A percentile compares a stretch with the other conserved stretches of the same genome.
Conservation (phyloP, 1,140 invertebrate species). For the Hypsibius dujardini region DNA sequence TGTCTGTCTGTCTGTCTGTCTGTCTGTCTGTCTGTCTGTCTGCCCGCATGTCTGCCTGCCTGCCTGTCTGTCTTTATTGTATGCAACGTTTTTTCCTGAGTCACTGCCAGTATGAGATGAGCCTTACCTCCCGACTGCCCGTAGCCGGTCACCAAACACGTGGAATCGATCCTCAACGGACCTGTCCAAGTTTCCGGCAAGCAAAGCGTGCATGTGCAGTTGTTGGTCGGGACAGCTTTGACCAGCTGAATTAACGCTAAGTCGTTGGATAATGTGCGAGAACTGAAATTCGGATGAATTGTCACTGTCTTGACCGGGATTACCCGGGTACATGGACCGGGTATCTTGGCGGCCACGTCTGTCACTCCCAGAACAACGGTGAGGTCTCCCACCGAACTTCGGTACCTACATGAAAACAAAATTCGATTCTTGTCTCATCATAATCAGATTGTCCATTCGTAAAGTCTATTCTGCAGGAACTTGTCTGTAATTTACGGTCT, state of each 20-base stretch:
- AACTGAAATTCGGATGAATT: background rate
- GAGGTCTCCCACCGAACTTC: no score
- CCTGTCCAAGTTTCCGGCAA: background rate
- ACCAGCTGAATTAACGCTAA: background rate
- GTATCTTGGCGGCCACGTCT: background rate
- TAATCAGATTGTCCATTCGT: no score
- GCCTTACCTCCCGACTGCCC: background rate
- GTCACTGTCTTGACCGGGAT: background rate
- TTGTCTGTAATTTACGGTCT: no score
- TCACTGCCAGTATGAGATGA: constrained; percentile 3
- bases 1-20: no score
- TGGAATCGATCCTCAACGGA: constrained; percentile 4
- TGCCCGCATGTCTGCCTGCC: no score
- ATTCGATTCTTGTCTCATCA: no score
- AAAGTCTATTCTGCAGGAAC: no score
- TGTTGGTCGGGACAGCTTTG: background rate
- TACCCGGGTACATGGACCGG: background rate
- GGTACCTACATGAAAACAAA: no score
- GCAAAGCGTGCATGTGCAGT: constrained; percentile 15
- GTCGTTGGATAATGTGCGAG: constrained; percentile 8
- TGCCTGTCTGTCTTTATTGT: no score
- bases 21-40: no score
- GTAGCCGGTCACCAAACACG: constrained; percentile 1
- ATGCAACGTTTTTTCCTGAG: no score
- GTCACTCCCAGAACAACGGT: background rate